Conservation (phyloP, 2,113 vertebrate genomes). For the Noctilio leporinus region DNA sequence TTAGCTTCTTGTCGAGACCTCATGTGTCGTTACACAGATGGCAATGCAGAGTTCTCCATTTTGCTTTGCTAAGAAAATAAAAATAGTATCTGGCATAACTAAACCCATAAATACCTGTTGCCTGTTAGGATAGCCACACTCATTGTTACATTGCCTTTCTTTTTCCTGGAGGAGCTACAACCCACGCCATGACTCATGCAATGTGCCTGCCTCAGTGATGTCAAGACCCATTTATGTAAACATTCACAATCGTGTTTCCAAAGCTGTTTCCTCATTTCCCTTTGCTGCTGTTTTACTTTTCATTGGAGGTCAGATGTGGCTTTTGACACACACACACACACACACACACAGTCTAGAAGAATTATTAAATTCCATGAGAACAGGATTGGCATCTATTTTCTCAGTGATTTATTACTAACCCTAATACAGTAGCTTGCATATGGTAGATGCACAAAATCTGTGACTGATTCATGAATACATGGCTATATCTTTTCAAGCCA, state of each 20-base stretch:
- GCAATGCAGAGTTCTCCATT: not conserved
- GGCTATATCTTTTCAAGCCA: not conserved
- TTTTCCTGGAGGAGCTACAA: conserved; percentile 11
- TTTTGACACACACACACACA: not conserved
- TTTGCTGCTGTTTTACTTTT: not conserved
- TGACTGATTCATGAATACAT: not conserved
- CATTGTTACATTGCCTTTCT: not conserved
- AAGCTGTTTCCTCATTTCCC: not conserved
- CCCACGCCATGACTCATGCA: conserved; percentile 65
- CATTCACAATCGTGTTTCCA: conserved; percentile 60
- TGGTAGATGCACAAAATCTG: not conserved
- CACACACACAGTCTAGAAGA: not conserved
- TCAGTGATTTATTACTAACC: not conserved
- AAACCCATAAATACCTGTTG: conserved; percentile 46
- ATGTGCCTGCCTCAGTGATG: conserved; percentile 58
- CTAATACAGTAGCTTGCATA: not conserved
- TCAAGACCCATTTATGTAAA: conserved; percentile 65
- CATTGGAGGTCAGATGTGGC: not conserved
- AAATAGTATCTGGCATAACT: not conserved
- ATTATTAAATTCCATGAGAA: not conserved
- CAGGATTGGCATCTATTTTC: not conserved
- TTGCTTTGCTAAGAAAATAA: conserved; percentile 38
- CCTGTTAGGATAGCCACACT: not conserved
- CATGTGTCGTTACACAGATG: not conserved
- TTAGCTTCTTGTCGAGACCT: not conserved